Percentiles rank a stretch among this genome's conserved stretches.
These are phyloP conservation scores for Galagoides demidoff DNA, from an alignment of 2,797 vertebrate species.

Conservation along the genomic window DNA sequence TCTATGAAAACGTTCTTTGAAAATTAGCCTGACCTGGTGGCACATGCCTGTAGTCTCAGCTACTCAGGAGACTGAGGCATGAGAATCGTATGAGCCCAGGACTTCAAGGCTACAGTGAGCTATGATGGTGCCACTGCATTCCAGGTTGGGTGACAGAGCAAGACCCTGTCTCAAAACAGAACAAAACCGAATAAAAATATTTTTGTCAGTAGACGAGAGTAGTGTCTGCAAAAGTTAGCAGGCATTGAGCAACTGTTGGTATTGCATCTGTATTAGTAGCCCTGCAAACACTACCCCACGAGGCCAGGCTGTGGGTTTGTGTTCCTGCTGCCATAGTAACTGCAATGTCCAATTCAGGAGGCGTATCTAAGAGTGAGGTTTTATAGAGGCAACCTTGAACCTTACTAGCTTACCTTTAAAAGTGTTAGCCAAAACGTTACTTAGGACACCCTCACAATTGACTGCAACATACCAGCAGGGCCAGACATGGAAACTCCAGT, in stretches of 20 bases:
- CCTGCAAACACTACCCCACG: neutral
- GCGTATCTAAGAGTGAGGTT: neutral
- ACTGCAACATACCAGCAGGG: neutral
- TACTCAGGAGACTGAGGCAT: neutral
- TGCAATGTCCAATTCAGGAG: neutral
- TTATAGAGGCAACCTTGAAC: neutral
- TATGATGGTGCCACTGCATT: neutral
- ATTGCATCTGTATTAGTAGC: neutral
- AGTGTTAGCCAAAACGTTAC: slow-evolving; percentile 24
- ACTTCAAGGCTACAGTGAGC: neutral
- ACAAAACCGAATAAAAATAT: neutral
- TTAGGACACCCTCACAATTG: neutral
- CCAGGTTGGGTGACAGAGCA: neutral
- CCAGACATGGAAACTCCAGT: neutral
- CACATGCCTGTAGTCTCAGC: neutral
- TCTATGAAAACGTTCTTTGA: neutral
- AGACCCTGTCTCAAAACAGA: neutral
- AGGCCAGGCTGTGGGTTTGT: neutral
- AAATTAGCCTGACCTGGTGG: neutral
- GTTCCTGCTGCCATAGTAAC: neutral
- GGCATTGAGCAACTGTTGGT: neutral
- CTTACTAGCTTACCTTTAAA: neutral
- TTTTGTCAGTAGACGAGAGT: neutral
- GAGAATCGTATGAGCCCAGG: neutral
- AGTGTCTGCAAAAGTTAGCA: neutral